Percentiles rank a stretch among this genome's conserved stretches.
phyloP scores from a whole-genome alignment of 2,797 vertebrate species.

The Sitta carolinensis region DNA sequence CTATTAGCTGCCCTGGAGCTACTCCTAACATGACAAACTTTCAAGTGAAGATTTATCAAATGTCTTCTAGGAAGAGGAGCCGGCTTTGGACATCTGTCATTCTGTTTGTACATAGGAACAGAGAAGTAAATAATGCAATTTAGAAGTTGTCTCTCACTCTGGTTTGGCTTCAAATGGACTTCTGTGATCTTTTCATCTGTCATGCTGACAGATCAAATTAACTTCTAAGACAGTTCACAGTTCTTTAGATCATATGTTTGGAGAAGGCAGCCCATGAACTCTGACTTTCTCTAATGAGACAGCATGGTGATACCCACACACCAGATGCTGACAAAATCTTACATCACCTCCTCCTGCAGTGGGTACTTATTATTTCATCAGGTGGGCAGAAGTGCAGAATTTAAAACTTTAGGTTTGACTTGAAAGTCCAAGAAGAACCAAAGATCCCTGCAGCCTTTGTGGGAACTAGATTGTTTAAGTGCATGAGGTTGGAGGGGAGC shows the following conservation, averaged over 20 bases:
- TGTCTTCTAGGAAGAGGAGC: neutral
- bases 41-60: neutral
- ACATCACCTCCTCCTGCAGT: neutral
- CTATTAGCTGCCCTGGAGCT: neutral
- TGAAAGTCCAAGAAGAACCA: neutral
- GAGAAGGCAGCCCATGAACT: neutral
- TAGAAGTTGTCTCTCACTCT: neutral
- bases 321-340: neutral
- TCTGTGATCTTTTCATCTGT: neutral
- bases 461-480: neutral
- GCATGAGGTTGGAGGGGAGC: neutral
- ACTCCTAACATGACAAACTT: neutral
- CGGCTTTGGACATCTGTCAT: neutral
- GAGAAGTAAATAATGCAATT: constrained; percentile 3
- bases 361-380: neutral
- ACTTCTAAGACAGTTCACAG: neutral
- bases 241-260: neutral
- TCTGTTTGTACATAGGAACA: constrained; percentile 9
- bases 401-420: neutral
- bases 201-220: neutral
- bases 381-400: neutral
- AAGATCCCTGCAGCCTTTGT: neutral
- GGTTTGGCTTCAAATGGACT: neutral
- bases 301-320: neutral
- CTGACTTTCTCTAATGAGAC: neutral